Evolutionary conservation across 2,113 vertebrate genomes (phyloP), one percentile per base, ranked within the genome.

Genomic region (Ailurus styani): DNA sequence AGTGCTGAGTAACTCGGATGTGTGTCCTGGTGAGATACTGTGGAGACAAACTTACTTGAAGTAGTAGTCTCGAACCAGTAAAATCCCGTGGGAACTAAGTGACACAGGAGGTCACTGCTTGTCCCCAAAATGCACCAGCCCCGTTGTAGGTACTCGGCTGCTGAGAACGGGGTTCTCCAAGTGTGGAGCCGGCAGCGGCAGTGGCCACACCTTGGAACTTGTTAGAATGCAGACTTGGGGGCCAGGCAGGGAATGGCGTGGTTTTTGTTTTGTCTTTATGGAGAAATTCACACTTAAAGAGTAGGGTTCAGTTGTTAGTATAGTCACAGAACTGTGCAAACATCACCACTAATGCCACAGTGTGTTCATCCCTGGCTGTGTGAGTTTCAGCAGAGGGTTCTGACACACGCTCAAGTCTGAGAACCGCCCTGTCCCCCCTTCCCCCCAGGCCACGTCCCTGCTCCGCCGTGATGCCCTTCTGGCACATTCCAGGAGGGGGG

Each of bases 61-160:
- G 15, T 10, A 6, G 34, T 54, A 31, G 11, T 73, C 47, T 42
- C 31, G 23, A 37, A 29, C 45, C 27, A 25, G 18, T 2, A 18
- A 27, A 4, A 3, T 62, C 20, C 55, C 9, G 0, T 4, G n/a
- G 60, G 55, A 37, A 34, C 70, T 18, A 11, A 21, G 11, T 52
- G n/a, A n/a, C 4, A 4, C 9, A 11, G 42, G 68, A 31, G 40
- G 1, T n/a, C n/a, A n/a, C 15, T 7, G 40, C 2, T 0, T 0
- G 15, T 2, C 0, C 27, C 5, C 13, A 5, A 4, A 6, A 40
- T 0, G 0, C 27, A 9, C 34, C 3, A 9, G 60, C 13, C 70
- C 88, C 2, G 0, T 6, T 0, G 4, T 0, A 1, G 31, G 25
- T 0, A 0, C 77, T 27, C 25, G 1, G 37, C 1, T 0, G 40